Conservation (phyloP, 2,113 vertebrate species). For the Xiphophorus maculatus region DNA sequence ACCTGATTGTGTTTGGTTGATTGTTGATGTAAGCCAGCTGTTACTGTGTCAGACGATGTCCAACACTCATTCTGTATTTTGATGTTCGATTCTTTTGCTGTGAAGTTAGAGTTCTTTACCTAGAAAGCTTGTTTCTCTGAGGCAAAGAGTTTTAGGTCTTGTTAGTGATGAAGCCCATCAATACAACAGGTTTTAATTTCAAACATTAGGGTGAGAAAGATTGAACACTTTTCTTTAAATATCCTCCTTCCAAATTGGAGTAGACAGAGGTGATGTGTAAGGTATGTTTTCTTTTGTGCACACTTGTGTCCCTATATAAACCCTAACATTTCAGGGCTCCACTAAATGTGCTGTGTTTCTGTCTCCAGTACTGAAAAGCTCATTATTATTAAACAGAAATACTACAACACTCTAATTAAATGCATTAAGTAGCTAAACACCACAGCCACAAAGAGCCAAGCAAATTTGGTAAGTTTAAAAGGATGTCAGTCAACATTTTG, state of each 20-base stretch:
- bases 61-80: slow-evolving; percentile 34
- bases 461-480: slow-evolving; percentile 67
- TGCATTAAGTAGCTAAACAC: slow-evolving; percentile 51
- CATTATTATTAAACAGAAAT: slow-evolving; percentile 44
- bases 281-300: slow-evolving; percentile 35
- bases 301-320: slow-evolving; percentile 40
- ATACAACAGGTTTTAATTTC: slow-evolving; percentile 28
- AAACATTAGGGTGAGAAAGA: slow-evolving; percentile 26
- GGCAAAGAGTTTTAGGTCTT: background rate
- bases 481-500: slow-evolving; percentile 68
- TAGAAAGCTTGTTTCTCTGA: slow-evolving; percentile 6
- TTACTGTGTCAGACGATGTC: slow-evolving; percentile 49
- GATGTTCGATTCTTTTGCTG: slow-evolving; percentile 8
- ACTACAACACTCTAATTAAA: slow-evolving; percentile 49
- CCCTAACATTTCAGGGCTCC: slow-evolving; percentile 47
- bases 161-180: slow-evolving; percentile 18
- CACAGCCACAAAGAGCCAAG: slow-evolving; percentile 54
- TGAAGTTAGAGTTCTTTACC: slow-evolving; percentile 19
- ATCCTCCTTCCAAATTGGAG: slow-evolving; percentile 34
- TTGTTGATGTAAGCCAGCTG: slow-evolving; percentile 22
- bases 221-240: slow-evolving; percentile 23
- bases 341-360: slow-evolving; percentile 66
- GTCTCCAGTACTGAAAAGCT: slow-evolving; percentile 48
- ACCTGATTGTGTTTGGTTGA: slow-evolving; percentile 41
- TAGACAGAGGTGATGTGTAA: slow-evolving; percentile 69